Conservation (phyloP, 2,797 vertebrate species). For the Xenops minutus region DNA sequence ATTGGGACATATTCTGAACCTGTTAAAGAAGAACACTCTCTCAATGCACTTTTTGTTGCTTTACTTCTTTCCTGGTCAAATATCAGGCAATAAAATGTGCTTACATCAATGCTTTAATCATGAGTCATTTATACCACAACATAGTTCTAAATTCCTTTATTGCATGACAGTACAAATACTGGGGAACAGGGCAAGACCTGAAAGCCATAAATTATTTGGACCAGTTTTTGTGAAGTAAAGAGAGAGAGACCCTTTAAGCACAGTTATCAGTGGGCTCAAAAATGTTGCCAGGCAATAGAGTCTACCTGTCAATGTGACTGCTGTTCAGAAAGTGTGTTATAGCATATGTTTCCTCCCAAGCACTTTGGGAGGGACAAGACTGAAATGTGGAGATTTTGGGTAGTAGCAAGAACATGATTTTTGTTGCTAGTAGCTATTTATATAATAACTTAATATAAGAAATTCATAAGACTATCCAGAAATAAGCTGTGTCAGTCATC, state of each 20-base stretch:
- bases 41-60: constrained; percentile 6
- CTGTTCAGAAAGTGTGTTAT: not conserved
- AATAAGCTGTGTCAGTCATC: not conserved
- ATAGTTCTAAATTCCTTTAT: not conserved
- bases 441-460: not conserved
- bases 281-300: not conserved
- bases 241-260: not conserved
- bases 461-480: not conserved
- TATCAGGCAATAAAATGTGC: not conserved
- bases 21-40: constrained; percentile 70
- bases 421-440: not conserved
- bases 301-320: not conserved
- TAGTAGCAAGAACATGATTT: not conserved
- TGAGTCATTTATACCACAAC: not conserved
- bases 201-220: not conserved
- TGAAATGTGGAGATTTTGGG: not conserved
- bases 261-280: not conserved
- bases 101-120: not conserved
- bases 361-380: not conserved
- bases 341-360: not conserved
- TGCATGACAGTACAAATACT: not conserved
- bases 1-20: constrained; percentile 99
- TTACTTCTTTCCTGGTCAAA: not conserved
- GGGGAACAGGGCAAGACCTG: not conserved
- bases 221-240: not conserved